Conservation (phyloP, 2,113 vertebrate species). For the Phylloscopus trochilus region DNA sequence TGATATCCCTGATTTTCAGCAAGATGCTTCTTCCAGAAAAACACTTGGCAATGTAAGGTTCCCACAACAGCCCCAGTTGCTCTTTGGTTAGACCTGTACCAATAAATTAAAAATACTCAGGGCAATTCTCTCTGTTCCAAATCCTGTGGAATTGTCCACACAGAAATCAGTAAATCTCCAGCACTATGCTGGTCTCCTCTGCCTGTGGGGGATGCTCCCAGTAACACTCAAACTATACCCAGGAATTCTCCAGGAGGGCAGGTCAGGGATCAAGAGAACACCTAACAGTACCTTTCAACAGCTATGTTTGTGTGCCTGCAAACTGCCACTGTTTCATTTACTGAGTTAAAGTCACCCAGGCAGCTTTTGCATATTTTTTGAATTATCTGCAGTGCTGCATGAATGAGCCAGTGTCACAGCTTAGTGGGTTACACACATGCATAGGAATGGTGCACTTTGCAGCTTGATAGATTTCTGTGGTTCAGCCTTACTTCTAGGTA, state of each 20-base stretch:
- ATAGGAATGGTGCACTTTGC: background rate
- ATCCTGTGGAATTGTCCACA: background rate
- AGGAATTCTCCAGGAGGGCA: background rate
- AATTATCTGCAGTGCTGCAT: background rate
- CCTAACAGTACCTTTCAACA: background rate
- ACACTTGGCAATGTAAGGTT: background rate
- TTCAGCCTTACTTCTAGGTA: background rate
- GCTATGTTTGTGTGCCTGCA: background rate
- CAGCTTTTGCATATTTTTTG: background rate
- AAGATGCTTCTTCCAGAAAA: background rate
- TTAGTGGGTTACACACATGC: background rate
- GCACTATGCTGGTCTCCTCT: background rate
- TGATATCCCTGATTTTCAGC: background rate
- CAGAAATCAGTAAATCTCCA: background rate
- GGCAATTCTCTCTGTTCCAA: background rate
- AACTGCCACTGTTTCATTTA: background rate
- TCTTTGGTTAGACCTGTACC: background rate
- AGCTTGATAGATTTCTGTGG: background rate
- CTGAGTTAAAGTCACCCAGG: background rate
- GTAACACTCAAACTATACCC: background rate
- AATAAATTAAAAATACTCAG: background rate
- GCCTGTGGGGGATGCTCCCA: background rate
- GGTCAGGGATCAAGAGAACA: background rate
- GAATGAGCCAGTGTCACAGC: background rate
- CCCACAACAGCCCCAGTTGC: background rate